A percentile compares a stretch with the other conserved stretches of the same genome.
Evolutionary conservation across 2,888 invertebrate species (phyloP).

Genomic region (Rhaphigaster nebulosa): DNA sequence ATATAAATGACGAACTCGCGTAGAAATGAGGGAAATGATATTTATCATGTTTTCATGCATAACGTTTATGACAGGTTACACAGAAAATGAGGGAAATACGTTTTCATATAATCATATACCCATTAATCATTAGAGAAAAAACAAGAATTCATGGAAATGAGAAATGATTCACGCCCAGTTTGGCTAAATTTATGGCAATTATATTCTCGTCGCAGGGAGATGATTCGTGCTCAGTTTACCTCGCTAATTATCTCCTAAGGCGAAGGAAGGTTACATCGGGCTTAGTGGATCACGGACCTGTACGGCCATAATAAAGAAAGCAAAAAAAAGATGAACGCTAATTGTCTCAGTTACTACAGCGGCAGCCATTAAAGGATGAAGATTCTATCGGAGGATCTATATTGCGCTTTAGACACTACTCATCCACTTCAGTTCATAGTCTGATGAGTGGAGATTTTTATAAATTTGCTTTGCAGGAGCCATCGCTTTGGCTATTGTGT

Average conservation of each 20-base stretch:
- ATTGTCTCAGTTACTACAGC: neutral
- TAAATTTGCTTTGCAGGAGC: neutral
- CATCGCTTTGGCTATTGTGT: neutral
- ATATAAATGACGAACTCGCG: no score
- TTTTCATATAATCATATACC: no score
- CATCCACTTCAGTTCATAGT: neutral
- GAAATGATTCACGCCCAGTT: no score
- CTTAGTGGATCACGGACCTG: neutral
- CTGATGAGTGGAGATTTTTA: no score
- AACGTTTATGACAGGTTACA: no score
- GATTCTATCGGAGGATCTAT: neutral
- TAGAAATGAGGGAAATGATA: no score
- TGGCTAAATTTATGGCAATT: neutral
- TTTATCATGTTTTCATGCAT: no score
- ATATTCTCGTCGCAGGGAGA: neutral
- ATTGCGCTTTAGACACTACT: neutral
- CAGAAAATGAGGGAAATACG: no score
- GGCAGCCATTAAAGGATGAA: neutral
- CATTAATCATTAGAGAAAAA: no score
- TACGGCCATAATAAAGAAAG: neutral
- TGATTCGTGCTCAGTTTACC: neutral
- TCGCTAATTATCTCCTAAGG: neutral
- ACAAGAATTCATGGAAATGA: no score
- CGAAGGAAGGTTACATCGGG: neutral
- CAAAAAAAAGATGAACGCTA: neutral